Base-by-base conservation (phyloP, 2,888 invertebrate genomes). In the Baronia brevicornis region DNA sequence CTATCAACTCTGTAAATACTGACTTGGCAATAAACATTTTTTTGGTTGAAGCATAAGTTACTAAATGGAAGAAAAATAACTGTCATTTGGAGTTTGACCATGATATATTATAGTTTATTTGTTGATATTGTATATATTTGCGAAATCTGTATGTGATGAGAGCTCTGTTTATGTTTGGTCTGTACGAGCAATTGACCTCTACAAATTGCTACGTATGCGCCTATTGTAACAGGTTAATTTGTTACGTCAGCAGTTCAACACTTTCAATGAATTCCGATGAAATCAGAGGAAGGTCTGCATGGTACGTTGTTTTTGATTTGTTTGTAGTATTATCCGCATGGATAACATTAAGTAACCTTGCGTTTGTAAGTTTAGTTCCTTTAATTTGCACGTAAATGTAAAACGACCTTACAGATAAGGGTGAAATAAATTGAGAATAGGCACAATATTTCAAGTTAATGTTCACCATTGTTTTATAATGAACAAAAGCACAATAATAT, bases 191-290 rank as follows among this genome's bases (percentile, higher is more conserved):
- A 60, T 63, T 66, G 61, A 63, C 58, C 59, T 46, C 40, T 41
- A 41, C 46, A 51, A 55, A 53, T 50, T 44, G 45, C 36, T 30
- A 28, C 38, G 37, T 32, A 28, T 31, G 33, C 41, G 50, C 48
- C 60, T 69, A 56, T 51, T 56, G 73, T 61, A 72, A 75, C 52
- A 63, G 62, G 66, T 70, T 67, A 59, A 48, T 48, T 50, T 54
- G 55, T 78, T 78, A 71, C 79, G 62, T 79, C 78, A 79, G 68
- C 51, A 65, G 73, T 67, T 74, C 68, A 67, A 59, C 60, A 67
- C 61, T 67, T 72, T 69, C 65, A 73, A 70, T 72, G 60, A 57
- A 48, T 47, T 36, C 48, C 51, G 49, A 45, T 54, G 36, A 38
- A 33, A 26, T 36, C 30, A 38, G 38, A 37, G 37, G 43, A 42